Evolutionary conservation across 1,140 invertebrate species (phyloP), one percentile per base, ranked within the genome.

Genomic region (Leptinotarsa defecta): DNA sequence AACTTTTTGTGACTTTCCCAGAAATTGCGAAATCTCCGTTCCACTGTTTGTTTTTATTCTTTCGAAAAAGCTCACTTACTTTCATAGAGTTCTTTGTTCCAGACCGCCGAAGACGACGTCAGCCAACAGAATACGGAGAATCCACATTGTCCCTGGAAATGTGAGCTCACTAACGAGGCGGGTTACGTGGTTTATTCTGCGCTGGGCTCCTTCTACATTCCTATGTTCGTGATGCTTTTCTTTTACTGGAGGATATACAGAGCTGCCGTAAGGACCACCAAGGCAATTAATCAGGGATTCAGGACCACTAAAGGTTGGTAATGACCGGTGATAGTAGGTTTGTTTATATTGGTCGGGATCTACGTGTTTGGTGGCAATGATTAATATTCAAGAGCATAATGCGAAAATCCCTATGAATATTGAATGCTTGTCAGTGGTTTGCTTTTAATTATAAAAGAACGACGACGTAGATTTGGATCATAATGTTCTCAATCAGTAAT

Each of bases 171-270:
- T 76, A 95, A 96, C 84, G 95, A 96, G 78, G 91, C 92, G 70
- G 94, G 94, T 22, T 93, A 93, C 87, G 92, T 93, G 68, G 90
- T 92, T 11, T 96, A 96, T 87, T 97, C 95, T 4, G 96, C 96
- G 2, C 90, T 97, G 24, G 96, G 96, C 11, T 97, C 96, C 69
- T 99, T 99, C 90, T 97, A 96, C 86, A 93, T 98, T 81, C 97
- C 97, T 13, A 96, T 97, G 92, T 91, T 96, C 79, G 93, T 98
- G 49, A 98, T 98, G 94, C 88, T 98, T 69, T 97, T 98, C 89
- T 95, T 99, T 87, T 98, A 99, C 87, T 96, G 95, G 90, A 90
- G 95, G 77, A 98, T 99, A 80, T 98, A 98, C 87, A 91, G 93
- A 73, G 96, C 96, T 1, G 96, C 96, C 19, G 92, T 95, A 3